These are phyloP conservation scores for Oenanthe melanoleuca DNA, from an alignment of 2,113 vertebrate genomes.

Conservation along the genomic window DNA sequence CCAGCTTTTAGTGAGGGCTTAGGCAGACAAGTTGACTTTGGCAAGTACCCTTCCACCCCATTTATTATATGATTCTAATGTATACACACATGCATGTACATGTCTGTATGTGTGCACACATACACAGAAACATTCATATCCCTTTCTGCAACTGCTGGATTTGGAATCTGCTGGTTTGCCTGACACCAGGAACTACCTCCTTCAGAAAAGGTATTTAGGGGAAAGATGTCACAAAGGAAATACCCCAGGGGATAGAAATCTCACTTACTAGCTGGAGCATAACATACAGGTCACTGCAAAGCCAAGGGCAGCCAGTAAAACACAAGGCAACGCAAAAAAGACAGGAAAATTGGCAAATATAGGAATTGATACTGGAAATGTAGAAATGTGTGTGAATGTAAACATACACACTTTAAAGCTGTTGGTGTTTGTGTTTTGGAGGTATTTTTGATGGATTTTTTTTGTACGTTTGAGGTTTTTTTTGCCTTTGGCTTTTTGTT, in stretches of 20 bases:
- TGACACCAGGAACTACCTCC: not conserved
- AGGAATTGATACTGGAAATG: not conserved
- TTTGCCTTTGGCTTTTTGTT: not conserved
- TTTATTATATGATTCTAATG: not conserved
- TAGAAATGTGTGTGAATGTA: not conserved
- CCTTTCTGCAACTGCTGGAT: not conserved
- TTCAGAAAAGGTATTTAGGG: not conserved
- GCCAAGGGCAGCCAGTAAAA: not conserved
- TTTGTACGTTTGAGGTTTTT: too few species aligned
- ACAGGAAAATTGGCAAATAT: not conserved
- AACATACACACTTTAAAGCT: not conserved
- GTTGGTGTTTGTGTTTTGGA: not conserved
- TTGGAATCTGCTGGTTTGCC: not conserved
- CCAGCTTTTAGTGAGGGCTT: not conserved
- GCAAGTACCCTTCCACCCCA: not conserved
- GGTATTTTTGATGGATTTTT: not conserved
- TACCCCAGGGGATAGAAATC: not conserved
- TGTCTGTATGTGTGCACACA: not conserved
- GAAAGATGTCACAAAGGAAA: not conserved
- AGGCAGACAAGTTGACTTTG: not conserved
- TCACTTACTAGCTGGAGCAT: not conserved
- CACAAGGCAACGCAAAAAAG: not conserved
- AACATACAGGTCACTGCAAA: not conserved
- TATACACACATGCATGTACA: fast-evolving
- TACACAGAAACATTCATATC: not conserved